Evolutionary conservation across 2,113 vertebrate genomes (phyloP), one percentile per base, ranked within the genome.

Genomic region (Ictalurus punctatus): DNA sequence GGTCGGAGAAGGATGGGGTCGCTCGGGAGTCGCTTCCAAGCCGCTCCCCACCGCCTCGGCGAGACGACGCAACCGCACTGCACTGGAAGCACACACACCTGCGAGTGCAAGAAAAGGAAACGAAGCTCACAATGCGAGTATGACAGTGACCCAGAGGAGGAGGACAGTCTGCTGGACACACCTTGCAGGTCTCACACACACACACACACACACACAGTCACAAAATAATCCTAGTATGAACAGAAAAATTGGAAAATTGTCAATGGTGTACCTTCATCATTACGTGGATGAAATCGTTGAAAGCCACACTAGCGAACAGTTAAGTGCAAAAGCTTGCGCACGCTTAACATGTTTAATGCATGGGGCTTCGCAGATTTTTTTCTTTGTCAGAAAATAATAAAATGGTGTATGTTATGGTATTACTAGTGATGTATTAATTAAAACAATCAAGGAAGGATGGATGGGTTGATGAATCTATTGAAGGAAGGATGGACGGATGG

Each of bases 61-160:
- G 95, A 94, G 27, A 65, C 69, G 6, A 61, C 71, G n/a, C 95
- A 94, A 79, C 93, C 90, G 14, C 86, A 87, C 34, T 93, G 92
- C 37, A 21, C 63, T 56, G 91, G 93, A 61, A 93, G 90, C 63
- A 93, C 91, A 87, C 94, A 94, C 80, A 84, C 92, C 2, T 96
- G 95, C 54, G 95, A 96, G n/a, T 96, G 95, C 91, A 96, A 93
- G 90, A 97, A 96, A 90, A 95, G 96, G 89, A 96, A 96, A 88
- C 91, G 96, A 81, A 96, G 93, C 69, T 93, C 93, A 5, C 94
- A 90, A 19, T 97, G 95, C 61, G 95, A 96, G 86, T 96, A 95
- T 87, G 96, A 97, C 76, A 95, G 94, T 19, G 94, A 94, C 54
- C 89, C 82, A 1, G 96, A 96, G 25, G 96, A 96, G 13, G 96